Conservation (phyloP, 2,888 invertebrate species). For the Drosophila kuntzei region DNA sequence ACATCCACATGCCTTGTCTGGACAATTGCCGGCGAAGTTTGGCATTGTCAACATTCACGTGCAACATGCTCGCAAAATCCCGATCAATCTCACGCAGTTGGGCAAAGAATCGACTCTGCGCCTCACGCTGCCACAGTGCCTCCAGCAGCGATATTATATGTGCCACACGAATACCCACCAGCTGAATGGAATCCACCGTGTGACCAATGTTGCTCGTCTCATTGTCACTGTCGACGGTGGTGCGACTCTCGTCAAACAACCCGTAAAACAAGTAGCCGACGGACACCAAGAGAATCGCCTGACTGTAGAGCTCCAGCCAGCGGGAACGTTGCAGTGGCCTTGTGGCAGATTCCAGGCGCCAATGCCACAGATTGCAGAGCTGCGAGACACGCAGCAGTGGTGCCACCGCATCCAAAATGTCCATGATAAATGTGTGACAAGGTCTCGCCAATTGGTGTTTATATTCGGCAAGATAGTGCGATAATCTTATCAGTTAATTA, state of each 20-base stretch:
- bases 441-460: neutral
- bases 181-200: conserved; percentile 82
- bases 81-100: conserved; percentile 79
- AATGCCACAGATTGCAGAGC: conserved; percentile 66
- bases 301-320: conserved; percentile 69
- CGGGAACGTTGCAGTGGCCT: conserved; percentile 53
- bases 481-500: conserved; percentile 42
- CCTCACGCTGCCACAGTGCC: conserved; percentile 64
- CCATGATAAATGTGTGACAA: conserved; percentile 58
- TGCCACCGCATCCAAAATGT: conserved; percentile 66
- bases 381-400: conserved; percentile 64
- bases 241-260: conserved; percentile 54
- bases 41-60: conserved; percentile 68
- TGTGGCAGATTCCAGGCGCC: conserved; percentile 56
- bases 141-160: conserved; percentile 79
- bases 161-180: conserved; percentile 80
- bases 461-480: conserved; percentile 15
- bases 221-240: neutral
- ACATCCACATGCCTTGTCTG: conserved; percentile 55
- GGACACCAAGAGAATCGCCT: conserved; percentile 51
- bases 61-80: conserved; percentile 73
- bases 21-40: conserved; percentile 49
- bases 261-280: conserved; percentile 57
- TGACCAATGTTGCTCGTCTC: conserved; percentile 62
- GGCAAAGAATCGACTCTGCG: conserved; percentile 59